phyloP scores from a whole-genome alignment of 2,113 vertebrate genomes.

The Dipodomys spectabilis region DNA sequence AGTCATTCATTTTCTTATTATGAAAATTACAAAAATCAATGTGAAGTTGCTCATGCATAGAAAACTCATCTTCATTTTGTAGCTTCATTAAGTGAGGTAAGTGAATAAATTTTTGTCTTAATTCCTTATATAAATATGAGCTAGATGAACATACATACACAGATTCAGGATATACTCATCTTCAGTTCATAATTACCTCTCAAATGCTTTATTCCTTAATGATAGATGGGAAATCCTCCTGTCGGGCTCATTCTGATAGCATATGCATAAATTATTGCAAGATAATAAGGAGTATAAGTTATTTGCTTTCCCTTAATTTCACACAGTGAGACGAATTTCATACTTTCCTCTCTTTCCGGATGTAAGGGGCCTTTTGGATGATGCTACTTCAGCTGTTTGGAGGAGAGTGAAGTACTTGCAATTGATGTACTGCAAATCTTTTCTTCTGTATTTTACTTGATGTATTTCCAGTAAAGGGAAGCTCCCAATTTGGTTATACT shows the following conservation, averaged over 20 bases:
- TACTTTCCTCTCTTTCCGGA: neutral
- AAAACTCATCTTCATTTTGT: conserved; percentile 52
- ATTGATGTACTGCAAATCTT: too few relatives aligned
- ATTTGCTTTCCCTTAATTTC: neutral
- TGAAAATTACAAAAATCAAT: conserved; percentile 59
- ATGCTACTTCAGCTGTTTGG: neutral
- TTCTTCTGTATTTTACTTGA: neutral
- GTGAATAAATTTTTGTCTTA: conserved; percentile 45
- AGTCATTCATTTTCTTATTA: conserved; percentile 55
- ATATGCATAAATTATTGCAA: conserved; percentile 33
- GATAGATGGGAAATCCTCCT: neutral
- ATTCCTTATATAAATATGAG: conserved; percentile 46
- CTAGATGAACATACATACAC: neutral
- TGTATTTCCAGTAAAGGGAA: neutral
- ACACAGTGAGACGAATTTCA: neutral
- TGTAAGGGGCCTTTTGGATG: neutral
- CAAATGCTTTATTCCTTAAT: conserved; percentile 32
- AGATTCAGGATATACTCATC: neutral
- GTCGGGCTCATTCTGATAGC: neutral
- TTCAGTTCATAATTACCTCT: conserved; percentile 46
- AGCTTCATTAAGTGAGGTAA: neutral
- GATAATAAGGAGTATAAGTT: neutral
- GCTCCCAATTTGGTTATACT: neutral
- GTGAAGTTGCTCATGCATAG: conserved; percentile 25
- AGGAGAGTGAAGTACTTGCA: neutral